Evolutionary conservation across 30 jellyfish, hydroid and myxozoan species (phyloP).

Genomic region (Aurelia sp.): DNA sequence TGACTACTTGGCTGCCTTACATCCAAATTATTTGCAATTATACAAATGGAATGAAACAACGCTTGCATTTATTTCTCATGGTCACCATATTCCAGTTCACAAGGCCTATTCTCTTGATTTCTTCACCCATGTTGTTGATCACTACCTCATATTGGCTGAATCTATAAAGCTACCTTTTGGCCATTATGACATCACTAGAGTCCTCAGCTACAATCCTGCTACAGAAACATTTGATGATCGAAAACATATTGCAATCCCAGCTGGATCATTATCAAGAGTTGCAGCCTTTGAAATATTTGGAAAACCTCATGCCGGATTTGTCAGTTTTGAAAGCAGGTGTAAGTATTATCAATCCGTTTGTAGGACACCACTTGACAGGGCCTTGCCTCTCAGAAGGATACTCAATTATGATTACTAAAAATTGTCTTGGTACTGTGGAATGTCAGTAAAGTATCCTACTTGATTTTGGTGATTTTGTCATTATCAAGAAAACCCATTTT

Average conservation of each 20-base stretch:
- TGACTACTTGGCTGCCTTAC: constrained; percentile 51
- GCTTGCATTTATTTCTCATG: constrained; percentile 29
- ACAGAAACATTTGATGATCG: constrained; percentile 46
- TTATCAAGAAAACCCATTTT: no score
- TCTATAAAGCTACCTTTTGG: constrained; percentile 4
- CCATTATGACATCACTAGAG: constrained; percentile 57
- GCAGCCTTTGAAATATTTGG: constrained; percentile 70
- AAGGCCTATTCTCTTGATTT: constrained; percentile 67
- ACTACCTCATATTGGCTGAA: constrained; percentile 73
- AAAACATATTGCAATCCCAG: constrained; percentile 59
- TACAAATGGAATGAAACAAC: constrained; percentile 70
- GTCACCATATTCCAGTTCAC: constrained; percentile 46
- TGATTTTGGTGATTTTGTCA: no score
- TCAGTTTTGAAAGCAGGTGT: constrained; percentile 52
- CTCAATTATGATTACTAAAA: no score
- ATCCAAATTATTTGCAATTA: constrained; percentile 5
- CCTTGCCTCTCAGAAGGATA: no score
- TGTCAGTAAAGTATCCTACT: no score
- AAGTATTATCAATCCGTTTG: not conserved
- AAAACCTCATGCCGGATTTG: constrained; percentile 64
- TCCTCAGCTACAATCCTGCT: constrained; percentile 50
- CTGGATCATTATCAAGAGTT: constrained; percentile 66
- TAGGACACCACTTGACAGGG: no score
- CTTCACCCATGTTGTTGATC: constrained; percentile 32
- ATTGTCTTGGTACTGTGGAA: no score